These are phyloP conservation scores for Chlamydotis undulata DNA, from an alignment of 2,113 vertebrate species.

Conservation along the genomic window DNA sequence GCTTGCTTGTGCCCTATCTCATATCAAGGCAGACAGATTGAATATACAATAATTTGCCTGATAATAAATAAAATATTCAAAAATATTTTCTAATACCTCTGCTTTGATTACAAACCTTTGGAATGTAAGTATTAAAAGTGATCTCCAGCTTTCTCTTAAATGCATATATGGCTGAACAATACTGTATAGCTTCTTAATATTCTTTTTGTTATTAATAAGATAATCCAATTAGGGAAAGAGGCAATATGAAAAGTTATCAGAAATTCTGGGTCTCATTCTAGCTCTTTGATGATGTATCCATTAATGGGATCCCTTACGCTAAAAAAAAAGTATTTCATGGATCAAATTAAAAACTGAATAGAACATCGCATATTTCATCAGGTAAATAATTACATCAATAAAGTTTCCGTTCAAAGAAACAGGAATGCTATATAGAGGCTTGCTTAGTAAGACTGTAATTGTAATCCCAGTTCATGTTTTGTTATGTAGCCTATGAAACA, in stretches of 20 bases:
- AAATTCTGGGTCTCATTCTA: background rate
- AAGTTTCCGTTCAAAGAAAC: background rate
- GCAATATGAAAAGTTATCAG: background rate
- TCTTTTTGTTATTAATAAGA: background rate
- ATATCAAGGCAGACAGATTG: background rate
- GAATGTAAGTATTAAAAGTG: background rate
- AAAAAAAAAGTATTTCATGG: background rate
- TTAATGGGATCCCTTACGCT: background rate
- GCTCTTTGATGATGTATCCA: background rate
- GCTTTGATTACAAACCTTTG: background rate
- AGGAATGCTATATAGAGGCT: fast-evolving
- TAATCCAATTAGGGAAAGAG: background rate
- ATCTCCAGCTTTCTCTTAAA: background rate
- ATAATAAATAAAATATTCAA: background rate
- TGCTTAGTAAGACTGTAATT: background rate
- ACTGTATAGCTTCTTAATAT: background rate
- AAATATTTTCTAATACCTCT: background rate
- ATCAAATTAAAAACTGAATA: background rate
- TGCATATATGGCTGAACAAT: background rate
- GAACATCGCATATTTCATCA: background rate
- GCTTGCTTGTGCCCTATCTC: background rate
- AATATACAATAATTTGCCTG: background rate
- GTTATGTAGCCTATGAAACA: background rate
- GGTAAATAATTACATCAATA: background rate
- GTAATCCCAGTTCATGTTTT: background rate